A percentile compares a stretch with the other conserved stretches of the same genome.
These are phyloP conservation scores for Epinephelus fuscoguttatus DNA, from an alignment of 2,113 vertebrate genomes.

Conservation along the genomic window DNA sequence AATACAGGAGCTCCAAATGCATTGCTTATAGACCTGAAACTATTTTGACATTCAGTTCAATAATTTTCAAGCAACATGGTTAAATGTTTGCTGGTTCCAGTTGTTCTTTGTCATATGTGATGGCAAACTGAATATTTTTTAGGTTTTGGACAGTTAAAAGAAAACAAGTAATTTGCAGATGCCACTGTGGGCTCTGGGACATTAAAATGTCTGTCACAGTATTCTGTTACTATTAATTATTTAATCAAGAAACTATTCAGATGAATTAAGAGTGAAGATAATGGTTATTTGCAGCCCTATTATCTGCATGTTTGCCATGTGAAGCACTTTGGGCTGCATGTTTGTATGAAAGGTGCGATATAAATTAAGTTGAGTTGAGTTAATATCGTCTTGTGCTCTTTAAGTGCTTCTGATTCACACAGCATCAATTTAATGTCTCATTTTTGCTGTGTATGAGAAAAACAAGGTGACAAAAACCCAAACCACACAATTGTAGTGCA, in stretches of 20 bases:
- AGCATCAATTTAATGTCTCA: not conserved
- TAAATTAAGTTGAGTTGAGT: too few relatives aligned
- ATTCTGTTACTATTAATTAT: too few relatives aligned
- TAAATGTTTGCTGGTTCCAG: not conserved
- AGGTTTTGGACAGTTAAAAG: not conserved
- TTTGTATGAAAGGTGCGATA: too few relatives aligned
- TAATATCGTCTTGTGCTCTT: not conserved
- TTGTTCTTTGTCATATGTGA: not conserved
- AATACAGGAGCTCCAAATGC: not conserved
- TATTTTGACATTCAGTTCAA: not conserved
- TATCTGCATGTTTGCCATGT: not conserved
- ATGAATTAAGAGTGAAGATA: not conserved
- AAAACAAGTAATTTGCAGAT: not conserved
- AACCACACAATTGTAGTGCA: conserved; percentile 1
- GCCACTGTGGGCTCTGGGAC: not conserved
- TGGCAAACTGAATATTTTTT: not conserved
- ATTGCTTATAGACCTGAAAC: not conserved
- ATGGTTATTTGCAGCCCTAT: not conserved
- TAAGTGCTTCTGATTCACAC: not conserved
- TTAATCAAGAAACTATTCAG: too few relatives aligned
- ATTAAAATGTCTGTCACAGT: not conserved
- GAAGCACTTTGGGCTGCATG: too few relatives aligned
- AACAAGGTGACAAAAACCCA: not conserved
- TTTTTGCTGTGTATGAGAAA: not conserved
- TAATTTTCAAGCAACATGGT: not conserved